phyloP scores from a whole-genome alignment of 2,113 vertebrate species.

The Brachypteracias leptosomus region DNA sequence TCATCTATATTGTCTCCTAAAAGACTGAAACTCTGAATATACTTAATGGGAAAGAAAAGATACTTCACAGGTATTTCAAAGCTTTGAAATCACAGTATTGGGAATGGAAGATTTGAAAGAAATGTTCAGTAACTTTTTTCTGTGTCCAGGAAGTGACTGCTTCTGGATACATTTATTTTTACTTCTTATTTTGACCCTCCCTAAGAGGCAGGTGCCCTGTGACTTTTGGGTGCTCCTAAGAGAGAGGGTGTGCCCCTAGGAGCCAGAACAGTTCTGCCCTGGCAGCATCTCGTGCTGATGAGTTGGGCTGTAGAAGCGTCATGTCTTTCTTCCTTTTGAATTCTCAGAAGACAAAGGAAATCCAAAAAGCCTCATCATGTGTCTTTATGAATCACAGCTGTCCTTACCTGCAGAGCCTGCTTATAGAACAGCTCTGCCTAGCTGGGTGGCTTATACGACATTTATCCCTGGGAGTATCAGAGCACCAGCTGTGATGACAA shows the following conservation, averaged over 20 bases:
- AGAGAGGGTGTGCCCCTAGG: not conserved
- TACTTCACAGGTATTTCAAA: not conserved
- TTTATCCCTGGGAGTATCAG: not conserved
- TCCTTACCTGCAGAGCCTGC: not conserved
- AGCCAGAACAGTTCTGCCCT: not conserved
- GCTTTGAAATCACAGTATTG: not conserved
- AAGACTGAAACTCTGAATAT: not conserved
- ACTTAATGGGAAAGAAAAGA: not conserved
- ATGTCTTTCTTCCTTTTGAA: not conserved
- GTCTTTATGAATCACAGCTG: not conserved
- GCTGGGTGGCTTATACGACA: not conserved
- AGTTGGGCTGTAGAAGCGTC: not conserved
- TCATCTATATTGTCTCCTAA: not conserved
- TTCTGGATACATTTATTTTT: too few relatives aligned
- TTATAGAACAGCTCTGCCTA: not conserved
- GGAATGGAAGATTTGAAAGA: not conserved
- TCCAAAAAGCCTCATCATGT: not conserved
- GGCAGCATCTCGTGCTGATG: not conserved
- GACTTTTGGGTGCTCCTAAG: accelerated
- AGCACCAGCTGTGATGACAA: slow-evolving; percentile 6
- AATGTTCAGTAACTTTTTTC: not conserved
- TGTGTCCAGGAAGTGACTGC: not conserved
- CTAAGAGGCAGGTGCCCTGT: not conserved
- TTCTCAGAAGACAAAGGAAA: not conserved
- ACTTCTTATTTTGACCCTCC: not conserved